Conservation (phyloP, 2,113 vertebrate species). For the Axis porcinus region DNA sequence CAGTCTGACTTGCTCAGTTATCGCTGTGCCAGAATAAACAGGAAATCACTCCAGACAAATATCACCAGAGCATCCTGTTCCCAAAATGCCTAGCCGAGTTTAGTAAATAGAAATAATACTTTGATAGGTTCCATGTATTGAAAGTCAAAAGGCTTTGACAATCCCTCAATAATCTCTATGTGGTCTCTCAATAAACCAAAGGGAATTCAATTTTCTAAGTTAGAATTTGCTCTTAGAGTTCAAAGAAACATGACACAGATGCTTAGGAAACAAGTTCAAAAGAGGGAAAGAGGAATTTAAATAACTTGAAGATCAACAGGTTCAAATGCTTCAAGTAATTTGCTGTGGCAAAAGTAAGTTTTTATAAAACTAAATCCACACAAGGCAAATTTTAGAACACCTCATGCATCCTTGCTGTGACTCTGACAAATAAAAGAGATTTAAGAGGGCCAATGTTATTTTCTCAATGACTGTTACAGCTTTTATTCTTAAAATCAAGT, state of each 20-base stretch:
- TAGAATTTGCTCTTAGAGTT: background rate
- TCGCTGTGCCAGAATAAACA: background rate
- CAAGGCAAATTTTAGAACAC: background rate
- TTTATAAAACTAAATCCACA: background rate
- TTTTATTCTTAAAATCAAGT: background rate
- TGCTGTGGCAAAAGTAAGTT: background rate
- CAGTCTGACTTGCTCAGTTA: background rate
- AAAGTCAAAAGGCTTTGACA: background rate
- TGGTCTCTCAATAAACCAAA: background rate
- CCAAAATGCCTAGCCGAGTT: background rate
- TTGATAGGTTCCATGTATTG: background rate
- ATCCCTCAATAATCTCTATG: background rate
- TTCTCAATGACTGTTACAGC: background rate
- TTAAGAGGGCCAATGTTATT: background rate
- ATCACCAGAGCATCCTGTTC: background rate
- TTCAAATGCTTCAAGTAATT: background rate
- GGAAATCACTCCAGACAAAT: background rate
- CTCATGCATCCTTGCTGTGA: background rate
- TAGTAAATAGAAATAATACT: background rate
- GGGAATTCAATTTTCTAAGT: background rate
- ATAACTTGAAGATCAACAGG: background rate
- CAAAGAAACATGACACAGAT: background rate
- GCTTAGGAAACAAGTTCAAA: conserved; percentile 5
- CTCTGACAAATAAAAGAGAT: background rate
- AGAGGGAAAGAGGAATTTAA: background rate